These are phyloP conservation scores for Pollimyrus isidori DNA, from an alignment of 2,113 vertebrate species.

Conservation along the genomic window DNA sequence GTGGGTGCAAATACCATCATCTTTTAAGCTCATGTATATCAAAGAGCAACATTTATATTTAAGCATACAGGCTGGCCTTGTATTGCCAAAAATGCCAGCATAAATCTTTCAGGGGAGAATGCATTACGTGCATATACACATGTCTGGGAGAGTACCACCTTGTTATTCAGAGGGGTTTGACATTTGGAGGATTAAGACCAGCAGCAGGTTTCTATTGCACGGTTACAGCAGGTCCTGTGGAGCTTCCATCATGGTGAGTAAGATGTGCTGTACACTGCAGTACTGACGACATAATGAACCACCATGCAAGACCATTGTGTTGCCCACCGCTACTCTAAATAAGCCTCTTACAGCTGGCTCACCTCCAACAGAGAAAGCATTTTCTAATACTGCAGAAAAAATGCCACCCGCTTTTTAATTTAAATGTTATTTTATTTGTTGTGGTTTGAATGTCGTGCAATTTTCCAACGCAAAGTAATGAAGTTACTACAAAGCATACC, in stretches of 20 bases:
- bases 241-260: constrained; percentile 74
- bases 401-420: neutral
- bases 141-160: constrained; percentile 12
- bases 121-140: constrained; percentile 19
- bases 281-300: constrained; percentile 3
- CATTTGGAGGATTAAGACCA: constrained; percentile 31
- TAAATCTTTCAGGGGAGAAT: constrained; percentile 39
- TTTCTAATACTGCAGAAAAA: neutral
- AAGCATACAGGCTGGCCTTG: constrained; percentile 50
- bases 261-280: constrained; percentile 52
- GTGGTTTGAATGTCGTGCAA: neutral
- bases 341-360: constrained; percentile 27
- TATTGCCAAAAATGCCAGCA: constrained; percentile 41
- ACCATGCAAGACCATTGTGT: neutral
- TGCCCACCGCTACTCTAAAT: neutral
- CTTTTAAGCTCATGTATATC: constrained; percentile 61
- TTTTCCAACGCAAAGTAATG: neutral
- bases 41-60: constrained; percentile 64
- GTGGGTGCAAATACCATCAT: constrained; percentile 50
- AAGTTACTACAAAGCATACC: neutral
- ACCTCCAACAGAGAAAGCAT: constrained; percentile 39
- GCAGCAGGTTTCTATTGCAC: constrained; percentile 58
- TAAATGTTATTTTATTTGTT: neutral
- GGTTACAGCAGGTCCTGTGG: constrained; percentile 72
- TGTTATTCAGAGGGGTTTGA: constrained; percentile 29